Evolutionary conservation across 2,888 invertebrate species (phyloP), one percentile per base, ranked within the genome.

Genomic region (Cyclophora punctaria): DNA sequence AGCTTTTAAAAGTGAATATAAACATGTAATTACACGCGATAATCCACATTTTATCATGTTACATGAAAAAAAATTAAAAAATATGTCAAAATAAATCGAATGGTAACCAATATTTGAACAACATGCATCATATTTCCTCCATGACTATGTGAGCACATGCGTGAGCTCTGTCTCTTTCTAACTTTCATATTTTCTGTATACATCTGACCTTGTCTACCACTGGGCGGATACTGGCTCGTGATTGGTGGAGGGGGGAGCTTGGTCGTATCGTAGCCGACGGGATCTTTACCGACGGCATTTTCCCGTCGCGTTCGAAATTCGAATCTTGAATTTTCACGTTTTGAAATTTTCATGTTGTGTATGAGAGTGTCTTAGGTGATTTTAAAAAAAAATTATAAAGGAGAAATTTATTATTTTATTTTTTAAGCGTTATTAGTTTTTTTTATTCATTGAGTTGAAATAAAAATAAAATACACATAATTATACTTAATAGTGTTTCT

Each of bases 21-120:
- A 20, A 2, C 20, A 20, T 20, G 20, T 20, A 20, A 20, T 20
- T 20, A 20, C 20, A 20, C 20, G 20, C 20, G 20, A 20, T 20
- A 20, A 20, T 20, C 20, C 20, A 20, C 20, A 20, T 20, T 20
- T 20, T 51, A 51, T 53, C 20, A 20, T 20, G 20, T 20, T 20
- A 20, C 20, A 20, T 20, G 20, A 20, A 20, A 20, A 75, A 78
- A 76, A 75, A 62, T 57, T 60, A 70, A 79, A 78, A 81, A 71
- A 78, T 67, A 75, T 81, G 20, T 20, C 20, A 20, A 80, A 80
- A 81, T 80, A 83, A 73, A 83, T 80, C 76, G 80, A 81, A 83
- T 70, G 78, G 80, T 77, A 79, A 82, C 78, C 75, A 80, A 84
- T 86, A 83, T 76, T 83, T 80, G 83, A 84, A 86, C 83, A 86